These are phyloP conservation scores for Phoxinus dragarum DNA, from an alignment of 2,797 vertebrate species.

Conservation along the genomic window DNA sequence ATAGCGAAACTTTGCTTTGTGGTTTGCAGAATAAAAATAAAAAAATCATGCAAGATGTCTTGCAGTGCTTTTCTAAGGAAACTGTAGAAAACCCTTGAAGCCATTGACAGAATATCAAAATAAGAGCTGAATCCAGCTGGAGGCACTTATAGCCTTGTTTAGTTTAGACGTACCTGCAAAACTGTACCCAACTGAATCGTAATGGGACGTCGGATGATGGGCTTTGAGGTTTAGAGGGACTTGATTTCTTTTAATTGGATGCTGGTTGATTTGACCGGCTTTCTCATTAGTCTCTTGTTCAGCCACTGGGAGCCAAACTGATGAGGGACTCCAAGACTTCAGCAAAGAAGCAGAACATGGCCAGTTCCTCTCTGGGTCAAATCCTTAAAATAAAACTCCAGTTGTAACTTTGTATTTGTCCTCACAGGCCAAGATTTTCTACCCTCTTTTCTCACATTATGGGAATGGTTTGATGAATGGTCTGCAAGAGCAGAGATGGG, in stretches of 20 bases:
- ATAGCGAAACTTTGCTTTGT: conserved; percentile 34
- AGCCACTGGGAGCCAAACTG: conserved; percentile 67
- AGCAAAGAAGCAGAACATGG: conserved; percentile 48
- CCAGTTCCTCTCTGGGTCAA: conserved; percentile 72
- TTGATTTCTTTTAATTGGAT: conserved; percentile 53
- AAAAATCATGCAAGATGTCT: conserved; percentile 26
- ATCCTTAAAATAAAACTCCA: conserved; percentile 69
- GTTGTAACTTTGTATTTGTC: conserved; percentile 68
- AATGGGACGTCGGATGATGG: conserved; percentile 3
- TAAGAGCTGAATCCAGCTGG: conserved; percentile 51
- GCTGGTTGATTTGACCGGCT: conserved; percentile 56
- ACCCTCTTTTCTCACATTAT: conserved; percentile 52
- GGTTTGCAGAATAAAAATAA: conserved; percentile 51
- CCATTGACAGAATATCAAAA: conserved; percentile 31
- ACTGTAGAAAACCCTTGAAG: conserved; percentile 20
- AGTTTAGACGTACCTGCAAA: conserved; percentile 54
- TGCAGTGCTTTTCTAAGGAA: conserved; percentile 27
- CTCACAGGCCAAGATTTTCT: conserved; percentile 65
- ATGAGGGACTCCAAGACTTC: conserved; percentile 67
- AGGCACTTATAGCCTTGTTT: conserved; percentile 55
- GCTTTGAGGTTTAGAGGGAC: conserved; percentile 15
- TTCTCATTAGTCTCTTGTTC: conserved; percentile 66
- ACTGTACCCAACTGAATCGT: conserved; percentile 42
- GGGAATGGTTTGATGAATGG: conserved; percentile 67
- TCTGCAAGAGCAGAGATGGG: conserved; percentile 66